Conservation (phyloP, 2,113 vertebrate species). For the Anoura caudifer region DNA sequence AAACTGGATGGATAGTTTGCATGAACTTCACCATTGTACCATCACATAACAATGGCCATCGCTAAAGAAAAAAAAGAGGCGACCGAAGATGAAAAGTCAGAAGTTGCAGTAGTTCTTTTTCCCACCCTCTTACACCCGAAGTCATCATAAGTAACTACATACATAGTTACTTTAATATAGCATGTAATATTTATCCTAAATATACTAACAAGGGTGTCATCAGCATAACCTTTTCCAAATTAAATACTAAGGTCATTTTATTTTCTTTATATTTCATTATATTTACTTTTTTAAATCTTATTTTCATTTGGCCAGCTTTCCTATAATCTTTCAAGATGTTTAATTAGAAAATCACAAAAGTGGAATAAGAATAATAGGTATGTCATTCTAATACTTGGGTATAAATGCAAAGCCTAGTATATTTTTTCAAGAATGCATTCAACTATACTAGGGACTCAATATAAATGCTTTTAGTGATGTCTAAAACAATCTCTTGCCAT, state of each 20-base stretch:
- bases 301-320: not conserved
- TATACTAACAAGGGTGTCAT: not conserved
- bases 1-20: not conserved
- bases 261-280: not conserved
- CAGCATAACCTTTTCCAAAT: not conserved
- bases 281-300: not conserved
- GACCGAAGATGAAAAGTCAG: not conserved
- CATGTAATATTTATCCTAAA: not conserved
- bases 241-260: not conserved
- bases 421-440: not conserved
- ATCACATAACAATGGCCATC: not conserved
- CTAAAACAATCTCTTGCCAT: not conserved
- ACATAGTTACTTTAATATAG: not conserved
- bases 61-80: not conserved
- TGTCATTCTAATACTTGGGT: not conserved
- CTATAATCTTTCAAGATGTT: not conserved
- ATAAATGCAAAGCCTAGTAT: not conserved
- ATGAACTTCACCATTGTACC: fast-evolving
- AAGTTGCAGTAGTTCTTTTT: not conserved
- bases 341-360: not conserved
- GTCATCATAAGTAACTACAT: not conserved
- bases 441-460: not conserved
- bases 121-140: not conserved
- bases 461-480: not conserved
- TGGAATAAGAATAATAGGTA: not conserved